phyloP scores from a whole-genome alignment of 2,888 invertebrate species.

The Anthophora plumipes region DNA sequence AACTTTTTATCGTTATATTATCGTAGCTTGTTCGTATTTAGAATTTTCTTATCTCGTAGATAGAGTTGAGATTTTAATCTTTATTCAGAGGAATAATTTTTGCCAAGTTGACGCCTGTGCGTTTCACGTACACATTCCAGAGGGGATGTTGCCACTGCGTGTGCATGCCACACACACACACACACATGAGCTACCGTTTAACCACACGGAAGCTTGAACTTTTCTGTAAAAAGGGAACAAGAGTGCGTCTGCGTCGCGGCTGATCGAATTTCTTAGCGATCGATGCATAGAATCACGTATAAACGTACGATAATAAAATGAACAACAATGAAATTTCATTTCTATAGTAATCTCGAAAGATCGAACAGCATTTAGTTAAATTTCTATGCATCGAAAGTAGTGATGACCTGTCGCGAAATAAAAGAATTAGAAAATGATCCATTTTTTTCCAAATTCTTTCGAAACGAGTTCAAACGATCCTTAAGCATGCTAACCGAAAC shows the following conservation, averaged over 20 bases:
- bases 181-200: constrained; percentile 16
- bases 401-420: constrained; percentile 43
- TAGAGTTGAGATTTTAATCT: background rate
- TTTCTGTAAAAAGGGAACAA: constrained; percentile 34
- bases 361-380: background rate
- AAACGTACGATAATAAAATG: background rate
- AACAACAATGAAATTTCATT: background rate
- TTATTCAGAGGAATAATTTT: background rate
- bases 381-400: constrained; percentile 73
- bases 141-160: constrained; percentile 46
- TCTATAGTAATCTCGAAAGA: background rate
- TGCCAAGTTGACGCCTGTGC: constrained; percentile 50
- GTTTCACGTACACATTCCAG: constrained; percentile 25
- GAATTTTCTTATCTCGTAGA: background rate
- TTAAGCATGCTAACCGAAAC: constrained; percentile 41
- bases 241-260: constrained; percentile 78
- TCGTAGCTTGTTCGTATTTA: background rate
- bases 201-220: constrained; percentile 4
- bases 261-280: constrained; percentile 62
- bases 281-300: constrained; percentile 70
- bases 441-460: background rate
- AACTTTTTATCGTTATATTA: background rate
- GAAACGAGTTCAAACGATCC: background rate
- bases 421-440: background rate
- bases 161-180: constrained; percentile 62